Percentiles rank a stretch among this genome's conserved stretches.
Conservation (phyloP, 2,888 invertebrate species). For the Drosophila emarginata region DNA sequence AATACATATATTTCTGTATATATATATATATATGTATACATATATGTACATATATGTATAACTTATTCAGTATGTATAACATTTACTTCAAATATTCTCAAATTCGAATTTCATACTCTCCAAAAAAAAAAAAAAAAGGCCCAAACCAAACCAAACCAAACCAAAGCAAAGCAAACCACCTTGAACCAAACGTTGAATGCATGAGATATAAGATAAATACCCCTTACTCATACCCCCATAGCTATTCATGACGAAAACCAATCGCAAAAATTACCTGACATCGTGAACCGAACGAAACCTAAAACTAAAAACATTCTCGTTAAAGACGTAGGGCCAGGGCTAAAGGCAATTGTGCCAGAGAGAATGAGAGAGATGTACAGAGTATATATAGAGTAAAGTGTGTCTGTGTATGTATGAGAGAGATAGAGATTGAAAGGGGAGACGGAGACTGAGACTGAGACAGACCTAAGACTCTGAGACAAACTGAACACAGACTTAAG, state of each 20-base stretch:
- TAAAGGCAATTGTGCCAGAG: background rate
- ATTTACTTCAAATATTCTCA: conserved; percentile 18
- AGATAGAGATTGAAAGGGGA: background rate
- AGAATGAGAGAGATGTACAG: background rate
- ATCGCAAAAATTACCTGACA: conserved; percentile 54
- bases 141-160: conserved; percentile 23
- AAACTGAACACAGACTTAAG: conserved; percentile 29
- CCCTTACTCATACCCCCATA: conserved; percentile 26
- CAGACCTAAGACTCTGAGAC: conserved; percentile 16
- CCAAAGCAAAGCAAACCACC: conserved; percentile 39
- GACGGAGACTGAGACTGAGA: conserved; percentile 6
- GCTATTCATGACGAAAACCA: conserved; percentile 60
- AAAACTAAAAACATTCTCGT: conserved; percentile 39
- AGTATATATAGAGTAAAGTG: no score
- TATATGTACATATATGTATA: background rate
- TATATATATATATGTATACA: background rate
- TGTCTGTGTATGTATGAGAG: background rate
- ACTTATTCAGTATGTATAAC: background rate
- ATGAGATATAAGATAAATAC: conserved; percentile 31
- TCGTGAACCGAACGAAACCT: conserved; percentile 42
- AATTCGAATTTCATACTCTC: conserved; percentile 4
- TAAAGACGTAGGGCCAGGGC: conserved; percentile 5
- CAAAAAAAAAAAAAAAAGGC: conserved; percentile 35
- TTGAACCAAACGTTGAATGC: conserved; percentile 45
- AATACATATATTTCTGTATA: no score